These are phyloP conservation scores for Amblyopsis rosae DNA, from an alignment of 2,113 vertebrate genomes.

Conservation along the genomic window DNA sequence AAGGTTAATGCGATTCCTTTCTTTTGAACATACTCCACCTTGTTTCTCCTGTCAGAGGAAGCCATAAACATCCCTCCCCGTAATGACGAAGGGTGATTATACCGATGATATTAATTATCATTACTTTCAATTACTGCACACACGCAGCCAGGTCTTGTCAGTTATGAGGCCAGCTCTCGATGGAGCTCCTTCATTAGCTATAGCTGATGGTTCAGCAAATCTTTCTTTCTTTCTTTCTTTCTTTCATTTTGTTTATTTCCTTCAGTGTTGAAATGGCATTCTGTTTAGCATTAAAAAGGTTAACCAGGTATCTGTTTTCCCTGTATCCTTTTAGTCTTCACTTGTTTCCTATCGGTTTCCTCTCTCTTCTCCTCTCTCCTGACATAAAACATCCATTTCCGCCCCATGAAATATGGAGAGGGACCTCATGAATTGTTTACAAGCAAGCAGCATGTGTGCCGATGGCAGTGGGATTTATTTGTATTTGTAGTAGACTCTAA, in stretches of 20 bases:
- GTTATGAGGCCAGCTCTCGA: constrained; percentile 70
- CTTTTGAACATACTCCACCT: constrained; percentile 58
- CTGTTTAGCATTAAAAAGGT: not conserved
- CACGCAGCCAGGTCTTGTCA: constrained; percentile 66
- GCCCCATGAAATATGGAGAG: constrained; percentile 73
- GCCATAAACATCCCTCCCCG: constrained; percentile 68
- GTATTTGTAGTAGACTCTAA: too few relatives aligned
- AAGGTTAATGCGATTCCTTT: constrained; percentile 68
- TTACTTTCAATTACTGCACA: constrained; percentile 77
- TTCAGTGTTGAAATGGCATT: not conserved
- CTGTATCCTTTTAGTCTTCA: not conserved
- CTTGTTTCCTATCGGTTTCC: not conserved
- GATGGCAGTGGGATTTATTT: constrained; percentile 36
- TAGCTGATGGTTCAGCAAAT: constrained; percentile 50
- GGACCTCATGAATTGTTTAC: constrained; percentile 76
- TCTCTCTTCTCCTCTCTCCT: constrained; percentile 33
- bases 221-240: constrained; percentile 30
- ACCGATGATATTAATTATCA: constrained; percentile 80
- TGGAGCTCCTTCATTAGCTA: constrained; percentile 72
- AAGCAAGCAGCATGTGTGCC: constrained; percentile 52
- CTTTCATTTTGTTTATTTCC: constrained; percentile 33
- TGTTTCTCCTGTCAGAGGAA: constrained; percentile 61
- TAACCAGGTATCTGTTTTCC: not conserved
- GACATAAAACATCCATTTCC: constrained; percentile 74
- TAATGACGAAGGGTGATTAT: constrained; percentile 73